A percentile compares a stretch with the other conserved stretches of the same genome.
These are phyloP conservation scores for Amphipoea oculea DNA, from an alignment of 2,888 invertebrate genomes.

Conservation along the genomic window DNA sequence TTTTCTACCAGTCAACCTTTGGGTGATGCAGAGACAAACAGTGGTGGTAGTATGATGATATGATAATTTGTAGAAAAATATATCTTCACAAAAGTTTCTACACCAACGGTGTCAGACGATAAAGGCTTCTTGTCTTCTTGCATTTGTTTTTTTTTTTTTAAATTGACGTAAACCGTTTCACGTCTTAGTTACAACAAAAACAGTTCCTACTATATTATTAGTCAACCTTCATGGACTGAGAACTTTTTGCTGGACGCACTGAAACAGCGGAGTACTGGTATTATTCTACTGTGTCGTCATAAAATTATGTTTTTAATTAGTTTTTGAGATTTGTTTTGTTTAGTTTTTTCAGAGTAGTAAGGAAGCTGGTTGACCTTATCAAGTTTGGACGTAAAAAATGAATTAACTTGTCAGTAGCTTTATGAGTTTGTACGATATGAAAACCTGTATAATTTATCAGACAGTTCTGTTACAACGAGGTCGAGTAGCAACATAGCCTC, in stretches of 20 bases:
- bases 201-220: constrained; percentile 63
- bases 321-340: constrained; percentile 8
- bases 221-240: constrained; percentile 56
- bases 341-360: constrained; percentile 31
- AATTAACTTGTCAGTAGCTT: constrained; percentile 5
- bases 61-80: background rate
- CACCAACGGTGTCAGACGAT: background rate
- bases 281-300: constrained; percentile 13
- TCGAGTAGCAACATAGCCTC: background rate
- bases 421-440: constrained; percentile 2
- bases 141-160: constrained; percentile 38
- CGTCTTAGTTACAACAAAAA: constrained; percentile 44
- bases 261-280: constrained; percentile 34
- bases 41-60: background rate
- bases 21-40: too few species aligned
- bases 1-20: too few species aligned
- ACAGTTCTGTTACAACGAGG: background rate
- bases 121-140: background rate
- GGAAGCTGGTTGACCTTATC: constrained; percentile 37
- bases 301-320: constrained; percentile 33
- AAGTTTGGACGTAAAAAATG: constrained; percentile 4
- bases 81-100: too few species aligned
- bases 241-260: constrained; percentile 48
- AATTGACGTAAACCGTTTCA: constrained; percentile 41
- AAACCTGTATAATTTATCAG: background rate